A percentile compares a stretch with the other conserved stretches of the same genome.
phyloP scores from a whole-genome alignment of 2,888 invertebrate species.

The Halictus ligatus region DNA sequence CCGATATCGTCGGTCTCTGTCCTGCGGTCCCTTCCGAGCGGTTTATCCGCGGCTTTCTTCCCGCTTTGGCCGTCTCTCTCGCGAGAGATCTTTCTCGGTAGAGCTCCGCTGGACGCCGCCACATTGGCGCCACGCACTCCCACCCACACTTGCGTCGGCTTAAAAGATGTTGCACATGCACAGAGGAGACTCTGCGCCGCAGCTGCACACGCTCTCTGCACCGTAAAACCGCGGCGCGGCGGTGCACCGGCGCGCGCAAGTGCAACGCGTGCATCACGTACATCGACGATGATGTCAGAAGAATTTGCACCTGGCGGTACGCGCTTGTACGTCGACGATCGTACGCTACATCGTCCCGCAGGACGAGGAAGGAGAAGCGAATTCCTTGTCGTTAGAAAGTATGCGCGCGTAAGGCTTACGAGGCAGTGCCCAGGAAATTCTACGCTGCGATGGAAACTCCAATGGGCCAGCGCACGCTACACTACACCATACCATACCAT shows the following conservation, averaged over 20 bases:
- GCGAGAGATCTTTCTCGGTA: conserved; percentile 60
- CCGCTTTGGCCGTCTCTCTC: conserved; percentile 48
- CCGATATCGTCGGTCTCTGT: conserved; percentile 51
- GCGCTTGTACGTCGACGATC: conserved; percentile 56
- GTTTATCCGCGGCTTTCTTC: conserved; percentile 62
- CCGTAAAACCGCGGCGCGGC: conserved; percentile 21
- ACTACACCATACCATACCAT: background rate
- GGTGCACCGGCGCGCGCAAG: conserved; percentile 56
- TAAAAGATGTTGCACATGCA: conserved; percentile 50
- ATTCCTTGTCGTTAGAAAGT: conserved; percentile 66
- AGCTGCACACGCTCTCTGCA: conserved; percentile 2
- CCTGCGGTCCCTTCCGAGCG: conserved; percentile 40
- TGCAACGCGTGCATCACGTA: conserved; percentile 66
- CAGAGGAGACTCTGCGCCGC: background rate
- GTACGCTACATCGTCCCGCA: conserved; percentile 44
- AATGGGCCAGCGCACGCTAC: conserved; percentile 8
- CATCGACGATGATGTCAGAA: conserved; percentile 76
- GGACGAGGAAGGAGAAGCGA: conserved; percentile 52
- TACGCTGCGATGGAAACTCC: conserved; percentile 62
- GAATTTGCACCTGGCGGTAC: conserved; percentile 78
- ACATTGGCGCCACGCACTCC: conserved; percentile 79
- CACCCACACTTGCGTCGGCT: conserved; percentile 71
- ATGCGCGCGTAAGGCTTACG: conserved; percentile 23
- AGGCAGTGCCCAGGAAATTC: conserved; percentile 60
- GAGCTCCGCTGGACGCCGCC: conserved; percentile 79